Evolutionary conservation across 2,113 vertebrate species (phyloP), one percentile per base, ranked within the genome.

Genomic region (Psilopogon haemacephalus): DNA sequence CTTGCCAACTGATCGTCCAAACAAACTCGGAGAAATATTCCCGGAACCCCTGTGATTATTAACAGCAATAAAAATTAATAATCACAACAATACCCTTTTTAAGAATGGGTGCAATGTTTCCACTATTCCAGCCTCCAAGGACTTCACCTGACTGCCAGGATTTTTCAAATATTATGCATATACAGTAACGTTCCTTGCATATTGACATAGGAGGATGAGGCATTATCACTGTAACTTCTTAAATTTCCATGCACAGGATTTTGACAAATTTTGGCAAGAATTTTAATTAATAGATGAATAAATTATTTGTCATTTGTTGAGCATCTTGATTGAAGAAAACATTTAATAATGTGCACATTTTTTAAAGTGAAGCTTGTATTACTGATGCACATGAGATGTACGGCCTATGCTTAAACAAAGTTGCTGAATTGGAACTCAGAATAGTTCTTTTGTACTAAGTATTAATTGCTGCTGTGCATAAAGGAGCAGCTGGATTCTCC

Each of bases 281-380:
- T 78, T 88, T 81, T 63, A 84, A 92, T 37, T 73, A 73, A 42
- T 80, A 89, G 12, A 48, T n/a, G 4, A 70, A 77, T 26, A 38
- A 71, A 78, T 24, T 30, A 59, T 71, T 64, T 35, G 8, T n/a
- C 13, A 32, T 72, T 65, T 89, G 9, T 56, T 69, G 12, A 73
- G 48, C 24, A 60, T 35, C 14, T 73, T 52, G 21, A 85, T 79
- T 60, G 60, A 68, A 20, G 14, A 81, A 72, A 54, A n/a, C 40
- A 69, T 58, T 75, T 59, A 67, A 59, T 40, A 46, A 76, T 2
- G 7, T 59, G 50, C 8, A 13, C 21, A 52, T 46, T 64, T 77
- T 77, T 84, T 58, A 94, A 82, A 12, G 1, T 0, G 0, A 62
- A 86, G 42, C 2, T 0, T 55, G 1, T 40, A 44, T 24, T 48